Base-by-base conservation (phyloP, 2,113 vertebrate species). In the Malurus alboscapulatus region DNA sequence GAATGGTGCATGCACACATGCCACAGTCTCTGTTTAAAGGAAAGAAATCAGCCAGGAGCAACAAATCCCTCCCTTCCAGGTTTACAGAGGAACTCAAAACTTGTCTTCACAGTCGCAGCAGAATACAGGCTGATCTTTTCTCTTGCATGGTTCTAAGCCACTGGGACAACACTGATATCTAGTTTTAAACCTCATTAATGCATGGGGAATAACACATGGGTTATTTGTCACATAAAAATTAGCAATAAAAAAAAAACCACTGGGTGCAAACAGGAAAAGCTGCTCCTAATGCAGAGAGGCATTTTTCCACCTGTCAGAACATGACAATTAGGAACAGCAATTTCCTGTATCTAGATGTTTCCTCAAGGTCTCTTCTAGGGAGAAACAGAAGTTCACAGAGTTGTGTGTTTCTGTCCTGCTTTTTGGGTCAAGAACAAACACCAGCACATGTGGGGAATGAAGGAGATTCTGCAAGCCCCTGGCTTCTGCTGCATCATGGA, bases 1-100 rank as follows among this genome's bases (percentile, higher is more conserved):
- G 40, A 69, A 73, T 11, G 12, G 27, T 45, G 32, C 0, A 0
- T 6, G 1, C 5, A 38, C 1, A 38, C 58, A 42, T 0, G 4
- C 18, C 53, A 7, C 0, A 0, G 24, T 76, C 10, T 75, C 30
- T 57, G 14, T 53, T 79, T 58, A 69, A 92, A 86, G 7, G 12
- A 25, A 32, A 48, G 50, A 59, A 59, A 26, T 7, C 66, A 61
- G 14, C 21, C 12, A 83, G 66, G 17, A 57, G 20, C 6, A 74
- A 66, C 14, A 44, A 8, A 24, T 36, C 24, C 30, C 15, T 75
- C 18, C 42, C 11, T 89, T 30, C 18, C 5, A 47, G 45, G 20
- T 75, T 22, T 92, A 40, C 24, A 67, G 26, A 36, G 48, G 15
- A 89, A 91, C 29, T 6, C 8, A 55, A 76, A 48, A 48, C 2